Evolutionary conservation across 2,797 vertebrate species (phyloP).

Genomic region (Pseudochirops corinnae): DNA sequence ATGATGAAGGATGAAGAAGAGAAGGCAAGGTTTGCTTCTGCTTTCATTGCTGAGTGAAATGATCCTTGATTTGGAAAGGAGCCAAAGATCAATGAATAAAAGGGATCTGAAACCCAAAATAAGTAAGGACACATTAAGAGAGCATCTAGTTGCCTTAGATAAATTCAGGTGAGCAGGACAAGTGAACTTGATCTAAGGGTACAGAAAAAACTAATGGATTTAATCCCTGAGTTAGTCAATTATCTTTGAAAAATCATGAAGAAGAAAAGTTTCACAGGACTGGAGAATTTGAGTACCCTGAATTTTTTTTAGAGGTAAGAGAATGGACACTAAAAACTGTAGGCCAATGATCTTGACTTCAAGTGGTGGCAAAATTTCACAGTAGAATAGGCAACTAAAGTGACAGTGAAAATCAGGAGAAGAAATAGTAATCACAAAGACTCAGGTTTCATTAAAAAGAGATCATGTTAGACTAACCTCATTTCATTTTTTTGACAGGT

Average conservation of each 20-base stretch:
- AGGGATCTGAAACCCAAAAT: neutral
- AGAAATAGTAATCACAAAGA: neutral
- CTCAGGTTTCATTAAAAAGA: neutral
- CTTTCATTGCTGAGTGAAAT: neutral
- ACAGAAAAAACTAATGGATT: neutral
- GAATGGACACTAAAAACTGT: neutral
- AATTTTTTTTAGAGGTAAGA: neutral
- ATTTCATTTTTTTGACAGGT: neutral
- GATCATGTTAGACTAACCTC: neutral
- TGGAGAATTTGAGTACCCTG: neutral
- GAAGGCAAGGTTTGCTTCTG: neutral
- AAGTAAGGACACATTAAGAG: neutral
- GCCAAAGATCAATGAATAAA: neutral
- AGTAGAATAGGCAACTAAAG: neutral
- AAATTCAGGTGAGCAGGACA: neutral
- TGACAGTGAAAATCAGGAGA: neutral
- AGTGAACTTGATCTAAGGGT: neutral
- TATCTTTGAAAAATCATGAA: neutral
- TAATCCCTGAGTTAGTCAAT: neutral
- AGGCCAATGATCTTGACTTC: neutral
- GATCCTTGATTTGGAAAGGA: neutral
- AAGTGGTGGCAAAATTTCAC: neutral
- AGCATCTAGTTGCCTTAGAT: neutral
- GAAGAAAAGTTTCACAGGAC: neutral
- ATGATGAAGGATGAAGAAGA: neutral